phyloP scores from a whole-genome alignment of 2,888 invertebrate genomes.

The Lasioglossum oenotherae region DNA sequence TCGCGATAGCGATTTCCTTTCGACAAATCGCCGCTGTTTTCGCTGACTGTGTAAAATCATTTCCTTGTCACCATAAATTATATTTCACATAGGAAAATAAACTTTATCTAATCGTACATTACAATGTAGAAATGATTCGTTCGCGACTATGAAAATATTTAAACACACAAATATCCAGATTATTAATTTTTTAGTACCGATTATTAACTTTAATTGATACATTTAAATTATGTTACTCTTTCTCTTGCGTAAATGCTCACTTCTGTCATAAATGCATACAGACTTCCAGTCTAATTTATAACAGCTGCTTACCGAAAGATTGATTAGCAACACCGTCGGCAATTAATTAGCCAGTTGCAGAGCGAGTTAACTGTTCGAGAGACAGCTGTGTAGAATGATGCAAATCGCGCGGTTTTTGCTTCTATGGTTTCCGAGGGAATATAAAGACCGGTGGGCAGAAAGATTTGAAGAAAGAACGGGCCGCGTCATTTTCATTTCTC shows the following conservation, averaged over 20 bases:
- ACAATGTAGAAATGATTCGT: not conserved
- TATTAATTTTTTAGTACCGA: too few species aligned
- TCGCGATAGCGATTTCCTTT: not conserved
- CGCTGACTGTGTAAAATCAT: not conserved
- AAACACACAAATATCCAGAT: not conserved
- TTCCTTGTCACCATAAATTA: not conserved
- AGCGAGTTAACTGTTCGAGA: not conserved
- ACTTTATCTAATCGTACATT: not conserved
- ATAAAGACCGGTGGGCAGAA: not conserved
- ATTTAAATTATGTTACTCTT: not conserved
- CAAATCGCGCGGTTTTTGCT: not conserved
- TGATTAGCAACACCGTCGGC: not conserved
- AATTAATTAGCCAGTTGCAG: not conserved
- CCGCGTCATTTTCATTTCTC: slow-evolving; percentile 67
- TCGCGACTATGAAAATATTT: not conserved
- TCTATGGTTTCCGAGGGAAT: not conserved
- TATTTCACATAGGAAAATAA: not conserved
- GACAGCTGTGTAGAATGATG: not conserved
- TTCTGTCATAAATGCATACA: not conserved
- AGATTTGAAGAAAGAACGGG: slow-evolving; percentile 14
- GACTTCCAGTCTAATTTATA: not conserved
- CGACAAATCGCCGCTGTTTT: not conserved
- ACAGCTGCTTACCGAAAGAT: not conserved
- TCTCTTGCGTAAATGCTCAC: not conserved
- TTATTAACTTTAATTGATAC: not conserved